Evolutionary conservation across 2,797 vertebrate genomes (phyloP).

Genomic region (Emydoidea blandingii): DNA sequence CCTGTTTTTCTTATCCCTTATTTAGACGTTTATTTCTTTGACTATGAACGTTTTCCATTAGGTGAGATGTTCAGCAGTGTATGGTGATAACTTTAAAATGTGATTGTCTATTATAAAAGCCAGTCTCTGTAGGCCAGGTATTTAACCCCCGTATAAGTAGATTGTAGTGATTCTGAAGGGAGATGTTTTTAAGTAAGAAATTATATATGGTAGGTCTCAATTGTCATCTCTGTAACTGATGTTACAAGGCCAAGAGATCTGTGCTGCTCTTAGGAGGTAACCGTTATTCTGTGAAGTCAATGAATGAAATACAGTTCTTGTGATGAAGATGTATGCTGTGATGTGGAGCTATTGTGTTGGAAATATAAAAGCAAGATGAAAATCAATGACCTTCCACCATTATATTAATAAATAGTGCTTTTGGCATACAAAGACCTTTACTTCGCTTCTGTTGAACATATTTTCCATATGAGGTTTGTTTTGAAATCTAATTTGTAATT

Average conservation of each 20-base stretch:
- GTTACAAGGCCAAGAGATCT: background rate
- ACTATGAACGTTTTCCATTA: background rate
- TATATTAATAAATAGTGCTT: background rate
- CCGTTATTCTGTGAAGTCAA: background rate
- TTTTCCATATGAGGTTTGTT: background rate
- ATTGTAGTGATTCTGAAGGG: background rate
- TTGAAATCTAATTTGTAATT: constrained; percentile 5
- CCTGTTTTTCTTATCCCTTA: background rate
- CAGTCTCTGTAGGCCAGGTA: background rate
- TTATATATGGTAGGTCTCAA: background rate
- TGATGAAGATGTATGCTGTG: background rate
- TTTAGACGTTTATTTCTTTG: background rate
- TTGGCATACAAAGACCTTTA: constrained; percentile 5
- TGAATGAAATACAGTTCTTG: background rate
- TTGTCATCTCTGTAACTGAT: background rate
- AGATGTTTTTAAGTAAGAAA: background rate
- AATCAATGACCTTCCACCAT: constrained; percentile 18
- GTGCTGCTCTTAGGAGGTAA: background rate
- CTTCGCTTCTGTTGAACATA: background rate
- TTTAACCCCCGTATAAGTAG: background rate
- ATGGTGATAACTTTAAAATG: background rate
- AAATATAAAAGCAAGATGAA: constrained; percentile 27
- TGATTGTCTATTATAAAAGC: background rate
- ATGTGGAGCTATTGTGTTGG: constrained; percentile 6
- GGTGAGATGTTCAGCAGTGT: background rate